Evolutionary conservation across 2,113 vertebrate species (phyloP), one percentile per base, ranked within the genome.

Genomic region (Osmerus eperlanus): DNA sequence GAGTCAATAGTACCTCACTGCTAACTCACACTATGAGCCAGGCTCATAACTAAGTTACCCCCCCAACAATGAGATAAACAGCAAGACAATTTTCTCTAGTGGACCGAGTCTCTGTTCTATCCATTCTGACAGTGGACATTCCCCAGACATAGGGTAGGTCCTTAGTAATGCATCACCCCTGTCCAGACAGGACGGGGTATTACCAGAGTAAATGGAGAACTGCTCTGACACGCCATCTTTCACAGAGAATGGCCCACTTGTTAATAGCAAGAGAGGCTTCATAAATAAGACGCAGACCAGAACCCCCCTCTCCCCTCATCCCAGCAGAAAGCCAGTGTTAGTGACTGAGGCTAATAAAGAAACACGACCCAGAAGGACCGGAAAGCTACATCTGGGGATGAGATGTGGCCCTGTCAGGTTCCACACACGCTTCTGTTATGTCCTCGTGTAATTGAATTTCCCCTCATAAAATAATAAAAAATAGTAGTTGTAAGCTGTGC

Each of bases 91-190:
- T 81, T 76, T 54, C 60, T 73, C 71, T 47, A 64, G 47, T 56
- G 63, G 59, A 64, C 72, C 16, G 61, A 63, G 71, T 21, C 64
- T 61, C 9, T 21, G 54, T 68, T 56, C 60, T 60, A 82, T 85
- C 60, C 74, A 78, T 72, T 59, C 67, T 67, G 47, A 53, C 52
- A 56, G 65, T 67, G 74, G 75, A 76, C 77, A 68, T 71, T 79
- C 32, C 70, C 54, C 52, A 36, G n/a, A 64, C 28, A 23, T 13
- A 5, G 32, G 32, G 5, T 36, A 21, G 64, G 25, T 25, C 63
- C 63, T 70, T 77, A 83, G 80, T 83, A 83, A 86, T 81, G 67
- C 58, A 78, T 83, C 65, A 21, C 64, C 78, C n/a, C 36, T 74
- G 76, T 75, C 67, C 80, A 72, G 52, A 52, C 19, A 2, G n/a